Percentiles rank a stretch among this genome's conserved stretches.
These are phyloP conservation scores for Clarias gariepinus DNA, from an alignment of 2,113 vertebrate genomes.

Conservation along the genomic window DNA sequence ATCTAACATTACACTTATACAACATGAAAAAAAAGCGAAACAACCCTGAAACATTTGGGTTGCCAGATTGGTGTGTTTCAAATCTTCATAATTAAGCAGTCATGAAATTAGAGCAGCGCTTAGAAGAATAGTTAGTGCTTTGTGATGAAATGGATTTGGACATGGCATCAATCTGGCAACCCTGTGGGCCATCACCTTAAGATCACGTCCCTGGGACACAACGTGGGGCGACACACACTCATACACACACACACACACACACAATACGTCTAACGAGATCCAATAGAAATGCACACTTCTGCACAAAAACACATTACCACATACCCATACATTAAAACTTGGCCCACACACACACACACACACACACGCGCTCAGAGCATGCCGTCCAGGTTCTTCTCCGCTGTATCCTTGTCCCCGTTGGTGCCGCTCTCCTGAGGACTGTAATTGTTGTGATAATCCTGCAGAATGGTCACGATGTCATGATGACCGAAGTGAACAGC, in stretches of 20 bases:
- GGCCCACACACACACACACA: neutral
- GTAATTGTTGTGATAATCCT: constrained; percentile 91
- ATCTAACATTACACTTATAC: neutral
- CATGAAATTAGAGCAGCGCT: neutral
- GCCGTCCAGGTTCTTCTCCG: constrained; percentile 93
- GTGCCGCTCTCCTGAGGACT: constrained; percentile 78
- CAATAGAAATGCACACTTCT: constrained; percentile 42
- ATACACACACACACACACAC: constrained; percentile 1
- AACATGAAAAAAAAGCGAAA: too few species aligned
- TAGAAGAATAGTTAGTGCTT: neutral
- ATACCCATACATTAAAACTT: neutral
- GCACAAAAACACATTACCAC: constrained; percentile 16
- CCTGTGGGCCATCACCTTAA: neutral
- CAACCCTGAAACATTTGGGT: too few species aligned
- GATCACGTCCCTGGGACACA: neutral
- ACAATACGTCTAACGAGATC: neutral
- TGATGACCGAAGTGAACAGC: constrained; percentile 98
- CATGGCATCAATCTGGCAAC: neutral
- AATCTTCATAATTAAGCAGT: neutral
- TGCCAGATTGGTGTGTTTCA: neutral
- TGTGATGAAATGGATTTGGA: neutral
- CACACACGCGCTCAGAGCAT: constrained; percentile 72
- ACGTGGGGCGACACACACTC: neutral
- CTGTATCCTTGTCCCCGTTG: constrained; percentile 77
- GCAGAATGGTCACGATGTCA: constrained; percentile 93